phyloP scores from a whole-genome alignment of 2,888 invertebrate species.

The Carcina quercana region DNA sequence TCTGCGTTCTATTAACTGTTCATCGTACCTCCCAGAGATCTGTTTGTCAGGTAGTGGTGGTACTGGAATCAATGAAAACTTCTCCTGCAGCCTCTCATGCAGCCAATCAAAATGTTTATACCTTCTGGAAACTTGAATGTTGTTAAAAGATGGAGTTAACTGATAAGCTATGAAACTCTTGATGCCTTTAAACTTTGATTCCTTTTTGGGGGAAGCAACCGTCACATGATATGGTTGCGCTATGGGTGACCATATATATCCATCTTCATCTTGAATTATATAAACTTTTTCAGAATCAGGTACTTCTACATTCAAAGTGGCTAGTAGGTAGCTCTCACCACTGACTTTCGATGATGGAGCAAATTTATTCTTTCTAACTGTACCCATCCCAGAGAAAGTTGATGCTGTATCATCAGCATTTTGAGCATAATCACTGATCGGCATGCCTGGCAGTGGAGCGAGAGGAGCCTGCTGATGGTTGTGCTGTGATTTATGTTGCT shows the following conservation, averaged over 20 bases:
- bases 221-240: constrained; percentile 86
- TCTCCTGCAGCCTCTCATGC: constrained; percentile 93
- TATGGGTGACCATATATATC: constrained; percentile 85
- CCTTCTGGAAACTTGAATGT: constrained; percentile 93
- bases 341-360: constrained; percentile 93
- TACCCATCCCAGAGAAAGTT: constrained; percentile 74
- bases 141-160: constrained; percentile 94
- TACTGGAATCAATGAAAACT: constrained; percentile 95
- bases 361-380: constrained; percentile 86
- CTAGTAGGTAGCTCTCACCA: constrained; percentile 91
- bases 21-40: constrained; percentile 97
- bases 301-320: constrained; percentile 80
- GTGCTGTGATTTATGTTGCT: constrained; percentile 47
- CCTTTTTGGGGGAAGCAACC: constrained; percentile 97
- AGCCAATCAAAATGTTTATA: constrained; percentile 99
- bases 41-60: constrained; percentile 99
- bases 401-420: constrained; percentile 71
- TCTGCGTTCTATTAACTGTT: constrained; percentile 96
- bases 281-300: constrained; percentile 82
- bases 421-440: constrained; percentile 61
- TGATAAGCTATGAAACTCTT: constrained; percentile 99
- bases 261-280: constrained; percentile 82
- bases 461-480: constrained; percentile 53
- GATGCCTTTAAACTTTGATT: constrained; percentile 96
- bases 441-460: constrained; percentile 66